Percentiles rank a stretch among this genome's conserved stretches.
Evolutionary conservation across 2,113 vertebrate species (phyloP).

Genomic region (Galemys pyrenaicus): DNA sequence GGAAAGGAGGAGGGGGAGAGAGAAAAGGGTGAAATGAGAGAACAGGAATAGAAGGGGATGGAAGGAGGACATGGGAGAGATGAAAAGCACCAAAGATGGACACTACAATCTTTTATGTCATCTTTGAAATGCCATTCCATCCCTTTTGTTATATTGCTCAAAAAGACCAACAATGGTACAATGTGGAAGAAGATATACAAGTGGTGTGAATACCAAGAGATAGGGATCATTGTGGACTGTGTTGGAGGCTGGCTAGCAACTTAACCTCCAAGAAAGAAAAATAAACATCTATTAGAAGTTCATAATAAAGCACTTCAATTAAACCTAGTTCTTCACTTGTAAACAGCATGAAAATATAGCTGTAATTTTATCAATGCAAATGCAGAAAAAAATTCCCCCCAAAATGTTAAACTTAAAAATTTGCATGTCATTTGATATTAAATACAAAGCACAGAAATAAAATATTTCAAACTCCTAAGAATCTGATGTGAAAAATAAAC

Average conservation of each 20-base stretch:
- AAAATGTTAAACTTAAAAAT: background rate
- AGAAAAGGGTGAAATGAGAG: background rate
- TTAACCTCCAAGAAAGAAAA: background rate
- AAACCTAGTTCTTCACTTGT: background rate
- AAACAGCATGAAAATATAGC: background rate
- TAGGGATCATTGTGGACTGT: background rate
- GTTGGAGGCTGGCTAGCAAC: background rate
- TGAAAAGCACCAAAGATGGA: background rate
- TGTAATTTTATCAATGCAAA: background rate
- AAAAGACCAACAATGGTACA: background rate
- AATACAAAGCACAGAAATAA: slow-evolving; percentile 23
- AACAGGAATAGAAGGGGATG: background rate
- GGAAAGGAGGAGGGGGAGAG: background rate
- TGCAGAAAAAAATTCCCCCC: slow-evolving; percentile 18
- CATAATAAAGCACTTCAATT: slow-evolving; percentile 18
- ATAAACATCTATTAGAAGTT: slow-evolving; percentile 5
- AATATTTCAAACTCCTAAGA: background rate
- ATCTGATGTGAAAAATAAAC: background rate
- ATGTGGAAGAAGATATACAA: background rate
- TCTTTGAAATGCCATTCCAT: background rate
- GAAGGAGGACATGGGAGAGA: background rate
- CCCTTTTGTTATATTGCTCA: background rate
- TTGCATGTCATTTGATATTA: background rate
- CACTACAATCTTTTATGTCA: background rate
- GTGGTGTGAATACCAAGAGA: background rate